Conservation (phyloP, 2,797 vertebrate genomes). For the Periparus ater region DNA sequence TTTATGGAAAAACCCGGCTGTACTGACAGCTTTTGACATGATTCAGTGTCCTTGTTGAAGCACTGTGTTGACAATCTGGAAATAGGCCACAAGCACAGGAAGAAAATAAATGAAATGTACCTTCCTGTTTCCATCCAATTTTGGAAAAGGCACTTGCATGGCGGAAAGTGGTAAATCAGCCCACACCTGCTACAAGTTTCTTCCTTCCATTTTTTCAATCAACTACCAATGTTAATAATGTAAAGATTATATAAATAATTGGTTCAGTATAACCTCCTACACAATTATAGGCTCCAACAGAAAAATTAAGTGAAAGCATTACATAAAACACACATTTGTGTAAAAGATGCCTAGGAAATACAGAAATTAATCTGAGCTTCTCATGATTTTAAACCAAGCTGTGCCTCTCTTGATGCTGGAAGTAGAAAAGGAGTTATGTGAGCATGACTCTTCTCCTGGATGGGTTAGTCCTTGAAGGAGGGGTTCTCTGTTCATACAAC, state of each 20-base stretch:
- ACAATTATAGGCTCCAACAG: background rate
- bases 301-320: background rate
- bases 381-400: background rate
- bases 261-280: background rate
- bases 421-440: fast-evolving
- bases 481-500: background rate
- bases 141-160: background rate
- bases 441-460: background rate
- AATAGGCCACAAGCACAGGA: background rate
- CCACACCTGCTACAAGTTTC: background rate
- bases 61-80: background rate
- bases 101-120: slow-evolving; percentile 19
- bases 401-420: background rate
- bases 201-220: background rate
- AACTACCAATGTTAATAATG: background rate
- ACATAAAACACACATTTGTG: background rate
- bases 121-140: background rate
- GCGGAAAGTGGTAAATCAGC: background rate
- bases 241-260: background rate
- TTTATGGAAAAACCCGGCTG: background rate
- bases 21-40: slow-evolving; percentile 4
- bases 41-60: slow-evolving; percentile 16
- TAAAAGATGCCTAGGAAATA: background rate
- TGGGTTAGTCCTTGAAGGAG: background rate
- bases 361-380: background rate